Evolutionary conservation across 23 tunicate genomes (phyloP), one percentile per base, ranked within the genome.

Genomic region (Halocynthia aurantium): DNA sequence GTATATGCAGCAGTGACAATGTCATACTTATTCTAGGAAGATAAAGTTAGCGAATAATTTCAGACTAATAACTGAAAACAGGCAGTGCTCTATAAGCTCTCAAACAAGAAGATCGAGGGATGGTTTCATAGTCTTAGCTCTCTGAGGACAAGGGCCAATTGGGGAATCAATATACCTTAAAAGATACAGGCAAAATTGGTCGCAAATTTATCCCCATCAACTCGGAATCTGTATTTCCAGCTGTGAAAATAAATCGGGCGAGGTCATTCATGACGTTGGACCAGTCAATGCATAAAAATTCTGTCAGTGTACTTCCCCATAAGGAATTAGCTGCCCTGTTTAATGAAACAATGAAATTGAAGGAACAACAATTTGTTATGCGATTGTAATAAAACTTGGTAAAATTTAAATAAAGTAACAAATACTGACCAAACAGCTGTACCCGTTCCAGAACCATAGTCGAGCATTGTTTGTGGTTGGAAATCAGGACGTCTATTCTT

Each of bases 371-470:
- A 13, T 58, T 58, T 13, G n/a, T 58, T 2, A 58, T 1, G n/a
- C n/a, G 2, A 58, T 58, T 58, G 63, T 58, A 13, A 5, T 4
- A 13, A 2, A 2, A 5, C 63, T n/a, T 13, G 21, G 22, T 65
- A 9, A 20, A 65, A 6, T 65, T 65, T 65, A 49, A 65, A 65
- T 10, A 11, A 65, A 65, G 17, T 65, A 9, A 15, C 17, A 40
- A 10, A 65, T 9, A 65, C 70, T 65, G 0, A 65, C 78, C 98
- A 92, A 7, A 92, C 83, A 40, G 62, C 74, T 50, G 91, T 86
- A 8, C 98, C 98, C 10, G 83, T 77, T 0, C 98, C 98, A 13
- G 98, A 92, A 22, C 98, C 98, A 86, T 87, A 86, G 62, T 92
- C 88, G 6, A 92, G 62, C 69, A 92, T 73, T 0, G 87, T 72